Evolutionary conservation across 2,113 vertebrate species (phyloP).

Genomic region (Pithys albifrons): DNA sequence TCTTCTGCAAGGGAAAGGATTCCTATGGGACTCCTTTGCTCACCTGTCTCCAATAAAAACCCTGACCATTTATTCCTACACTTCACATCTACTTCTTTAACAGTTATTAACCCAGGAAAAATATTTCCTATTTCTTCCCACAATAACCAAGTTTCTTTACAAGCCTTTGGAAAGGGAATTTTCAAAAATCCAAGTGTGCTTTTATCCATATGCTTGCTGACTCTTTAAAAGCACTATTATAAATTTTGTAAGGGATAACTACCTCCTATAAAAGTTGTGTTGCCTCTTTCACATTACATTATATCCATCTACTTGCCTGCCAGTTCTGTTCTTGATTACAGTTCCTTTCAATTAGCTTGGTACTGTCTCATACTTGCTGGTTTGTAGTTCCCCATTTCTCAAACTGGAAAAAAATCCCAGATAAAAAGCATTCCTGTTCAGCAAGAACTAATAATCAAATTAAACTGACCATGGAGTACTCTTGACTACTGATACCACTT

Average conservation of each 20-base stretch:
- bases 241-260: constrained; percentile 15
- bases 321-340: constrained; percentile 30
- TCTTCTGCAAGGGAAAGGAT: background rate
- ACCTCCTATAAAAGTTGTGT: background rate
- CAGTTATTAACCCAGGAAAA: background rate
- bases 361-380: background rate
- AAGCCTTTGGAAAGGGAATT: background rate
- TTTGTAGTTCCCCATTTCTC: background rate
- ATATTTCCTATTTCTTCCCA: background rate
- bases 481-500: background rate
- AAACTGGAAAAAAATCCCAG: background rate
- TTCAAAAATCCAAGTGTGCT: background rate
- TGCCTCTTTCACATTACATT: background rate
- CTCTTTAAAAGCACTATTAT: background rate
- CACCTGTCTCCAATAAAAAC: background rate
- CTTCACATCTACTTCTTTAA: background rate
- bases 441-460: background rate
- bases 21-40: background rate
- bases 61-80: background rate
- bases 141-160: background rate
- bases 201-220: background rate
- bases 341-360: background rate
- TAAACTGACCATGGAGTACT: background rate
- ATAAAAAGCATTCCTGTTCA: background rate
- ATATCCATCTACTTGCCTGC: background rate